Percentiles rank a stretch among this genome's conserved stretches.
Conservation (phyloP, 1,140 invertebrate genomes). For the Drosophila sp. region DNA sequence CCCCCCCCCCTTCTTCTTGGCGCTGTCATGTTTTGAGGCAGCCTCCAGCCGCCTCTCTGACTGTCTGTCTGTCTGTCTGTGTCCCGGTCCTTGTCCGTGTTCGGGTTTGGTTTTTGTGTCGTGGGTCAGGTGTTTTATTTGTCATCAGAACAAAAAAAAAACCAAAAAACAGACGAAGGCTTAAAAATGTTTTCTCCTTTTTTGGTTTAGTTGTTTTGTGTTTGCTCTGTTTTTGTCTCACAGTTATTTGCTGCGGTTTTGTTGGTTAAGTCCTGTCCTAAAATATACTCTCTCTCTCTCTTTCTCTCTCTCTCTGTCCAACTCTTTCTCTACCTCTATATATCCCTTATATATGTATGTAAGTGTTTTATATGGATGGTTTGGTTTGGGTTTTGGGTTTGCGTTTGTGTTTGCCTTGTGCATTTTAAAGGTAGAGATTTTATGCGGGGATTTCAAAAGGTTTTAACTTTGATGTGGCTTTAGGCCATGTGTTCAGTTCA, state of each 20-base stretch:
- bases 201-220: conserved; percentile 25
- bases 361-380: conserved; percentile 6
- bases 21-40: conserved; percentile 37
- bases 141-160: conserved; percentile 38
- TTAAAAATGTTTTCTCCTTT: conserved; percentile 42
- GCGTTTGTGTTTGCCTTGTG: conserved; percentile 33
- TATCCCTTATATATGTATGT: conserved; percentile 9
- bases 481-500: conserved; percentile 15
- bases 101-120: conserved; percentile 25
- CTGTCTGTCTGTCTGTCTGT: neutral
- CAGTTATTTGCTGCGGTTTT: conserved; percentile 52
- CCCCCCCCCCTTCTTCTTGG: conserved; percentile 5
- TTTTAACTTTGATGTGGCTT: conserved; percentile 61
- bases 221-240: conserved; percentile 2
- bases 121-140: conserved; percentile 62
- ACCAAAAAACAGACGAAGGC: conserved; percentile 24
- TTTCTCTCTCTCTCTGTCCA: neutral
- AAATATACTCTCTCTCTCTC: neutral
- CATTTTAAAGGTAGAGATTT: conserved; percentile 46
- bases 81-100: too few relatives aligned
- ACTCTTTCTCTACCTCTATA: neutral
- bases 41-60: neutral
- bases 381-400: conserved; percentile 3
- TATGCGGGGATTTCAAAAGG: conserved; percentile 35
- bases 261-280: conserved; percentile 28